phyloP scores from a whole-genome alignment of 2,888 invertebrate genomes.

The Melipona beecheii region DNA sequence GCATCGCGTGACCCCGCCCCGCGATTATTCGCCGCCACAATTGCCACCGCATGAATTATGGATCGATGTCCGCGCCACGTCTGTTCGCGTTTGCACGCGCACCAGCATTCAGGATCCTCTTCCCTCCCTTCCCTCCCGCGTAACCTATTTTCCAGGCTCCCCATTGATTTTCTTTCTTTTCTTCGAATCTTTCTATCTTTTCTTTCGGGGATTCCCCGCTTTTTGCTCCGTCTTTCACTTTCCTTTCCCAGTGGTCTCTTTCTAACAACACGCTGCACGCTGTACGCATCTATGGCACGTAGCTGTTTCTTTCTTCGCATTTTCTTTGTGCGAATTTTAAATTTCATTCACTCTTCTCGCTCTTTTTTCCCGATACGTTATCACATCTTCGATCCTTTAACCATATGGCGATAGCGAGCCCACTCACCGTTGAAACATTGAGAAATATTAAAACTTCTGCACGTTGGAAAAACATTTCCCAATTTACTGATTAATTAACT shows the following conservation, averaged over 20 bases:
- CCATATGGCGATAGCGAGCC: too few species aligned
- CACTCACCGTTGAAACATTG: too few species aligned
- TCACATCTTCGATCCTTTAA: too few species aligned
- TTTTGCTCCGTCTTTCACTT: background rate
- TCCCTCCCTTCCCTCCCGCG: background rate
- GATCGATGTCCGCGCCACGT: slow-evolving; percentile 40
- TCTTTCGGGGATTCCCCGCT: background rate
- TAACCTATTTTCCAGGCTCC: slow-evolving; percentile 11
- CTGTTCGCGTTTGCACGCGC: slow-evolving; percentile 38
- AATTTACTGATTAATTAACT: too few species aligned
- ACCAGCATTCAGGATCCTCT: slow-evolving; percentile 27
- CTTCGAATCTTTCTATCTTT: background rate
- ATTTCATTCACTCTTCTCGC: background rate
- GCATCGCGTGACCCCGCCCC: slow-evolving; percentile 49
- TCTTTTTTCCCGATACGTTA: too few species aligned
- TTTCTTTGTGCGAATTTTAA: too few species aligned
- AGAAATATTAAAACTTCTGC: too few species aligned
- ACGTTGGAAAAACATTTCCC: too few species aligned
- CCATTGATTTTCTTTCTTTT: background rate
- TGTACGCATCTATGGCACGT: too few species aligned
- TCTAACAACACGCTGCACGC: too few species aligned
- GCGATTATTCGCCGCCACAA: slow-evolving; percentile 51
- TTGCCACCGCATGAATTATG: slow-evolving; percentile 58
- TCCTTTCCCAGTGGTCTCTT: too few species aligned
- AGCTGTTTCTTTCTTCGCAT: background rate